A percentile compares a stretch with the other conserved stretches of the same genome.
phyloP scores from a whole-genome alignment of 1,140 invertebrate species.

The Drosophila trapezifrons region DNA sequence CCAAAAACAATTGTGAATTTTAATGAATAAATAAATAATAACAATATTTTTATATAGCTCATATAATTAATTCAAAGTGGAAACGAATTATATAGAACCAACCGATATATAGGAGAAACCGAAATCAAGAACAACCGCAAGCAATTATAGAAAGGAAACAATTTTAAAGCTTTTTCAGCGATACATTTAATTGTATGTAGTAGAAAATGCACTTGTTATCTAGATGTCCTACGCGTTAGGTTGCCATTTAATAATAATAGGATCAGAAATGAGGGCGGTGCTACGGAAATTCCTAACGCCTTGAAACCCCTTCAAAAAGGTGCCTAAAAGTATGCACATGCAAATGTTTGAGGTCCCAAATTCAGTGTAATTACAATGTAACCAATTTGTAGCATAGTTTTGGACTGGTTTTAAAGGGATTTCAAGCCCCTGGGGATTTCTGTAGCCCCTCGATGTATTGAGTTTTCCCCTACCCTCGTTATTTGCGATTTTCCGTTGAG shows the following conservation, averaged over 20 bases:
- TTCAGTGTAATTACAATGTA: too few relatives aligned
- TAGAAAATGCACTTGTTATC: slow-evolving; percentile 73
- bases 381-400: too few relatives aligned
- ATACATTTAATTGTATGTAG: slow-evolving; percentile 70
- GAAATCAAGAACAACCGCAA: slow-evolving; percentile 49
- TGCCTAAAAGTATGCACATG: too few relatives aligned
- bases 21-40: slow-evolving; percentile 65
- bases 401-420: too few relatives aligned
- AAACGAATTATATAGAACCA: slow-evolving; percentile 54
- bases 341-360: too few relatives aligned
- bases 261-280: slow-evolving; percentile 23
- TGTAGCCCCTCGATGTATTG: background rate
- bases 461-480: background rate
- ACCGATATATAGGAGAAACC: slow-evolving; percentile 31
- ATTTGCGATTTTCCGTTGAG: slow-evolving; percentile 33
- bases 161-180: slow-evolving; percentile 73
- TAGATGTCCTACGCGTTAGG: slow-evolving; percentile 44
- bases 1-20: slow-evolving; percentile 70
- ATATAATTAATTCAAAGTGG: slow-evolving; percentile 47
- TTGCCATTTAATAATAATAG: slow-evolving; percentile 57
- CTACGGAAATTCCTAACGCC: too few relatives aligned
- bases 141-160: slow-evolving; percentile 73
- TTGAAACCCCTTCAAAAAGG: too few relatives aligned
- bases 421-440: too few relatives aligned
- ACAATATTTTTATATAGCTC: slow-evolving; percentile 78